Conservation (phyloP, 2,113 vertebrate species). For the Etheostoma spectabile region DNA sequence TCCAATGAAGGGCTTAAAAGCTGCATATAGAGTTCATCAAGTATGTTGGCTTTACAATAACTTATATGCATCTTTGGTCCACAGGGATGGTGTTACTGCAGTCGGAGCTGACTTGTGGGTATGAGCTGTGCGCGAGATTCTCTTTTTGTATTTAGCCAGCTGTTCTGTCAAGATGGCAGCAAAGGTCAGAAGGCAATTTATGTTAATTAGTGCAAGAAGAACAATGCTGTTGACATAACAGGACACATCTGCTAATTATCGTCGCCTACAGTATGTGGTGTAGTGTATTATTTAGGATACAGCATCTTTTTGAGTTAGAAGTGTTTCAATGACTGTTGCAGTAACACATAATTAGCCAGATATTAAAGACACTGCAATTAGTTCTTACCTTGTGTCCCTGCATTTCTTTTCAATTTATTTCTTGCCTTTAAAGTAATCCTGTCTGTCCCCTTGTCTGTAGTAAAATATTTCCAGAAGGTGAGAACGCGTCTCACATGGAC, state of each 20-base stretch:
- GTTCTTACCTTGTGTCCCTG: neutral
- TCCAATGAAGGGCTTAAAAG: slow-evolving; percentile 9
- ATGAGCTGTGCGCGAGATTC: slow-evolving; percentile 12
- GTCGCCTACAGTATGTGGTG: neutral
- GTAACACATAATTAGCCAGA: neutral
- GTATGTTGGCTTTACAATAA: slow-evolving; percentile 27
- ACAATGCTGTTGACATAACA: neutral
- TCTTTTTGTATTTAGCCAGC: slow-evolving; percentile 14
- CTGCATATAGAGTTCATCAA: slow-evolving; percentile 26
- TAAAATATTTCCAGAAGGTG: too few species aligned
- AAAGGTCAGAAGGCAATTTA: slow-evolving; percentile 12
- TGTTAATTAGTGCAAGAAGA: slow-evolving; percentile 7
- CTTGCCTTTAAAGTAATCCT: neutral
- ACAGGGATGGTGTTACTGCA: neutral
- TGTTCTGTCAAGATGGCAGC: slow-evolving; percentile 14
- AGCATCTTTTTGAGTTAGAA: neutral
- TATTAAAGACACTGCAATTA: neutral
- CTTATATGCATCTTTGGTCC: neutral
- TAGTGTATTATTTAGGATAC: neutral
- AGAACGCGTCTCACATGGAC: too few species aligned
- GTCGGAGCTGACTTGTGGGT: neutral
- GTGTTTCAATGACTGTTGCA: neutral
- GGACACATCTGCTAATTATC: slow-evolving; percentile 17
- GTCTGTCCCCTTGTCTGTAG: neutral
- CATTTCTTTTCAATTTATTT: neutral